Evolutionary conservation across 1,140 invertebrate genomes (phyloP), one percentile per base, ranked within the genome.

Genomic region (Manduca sexta): DNA sequence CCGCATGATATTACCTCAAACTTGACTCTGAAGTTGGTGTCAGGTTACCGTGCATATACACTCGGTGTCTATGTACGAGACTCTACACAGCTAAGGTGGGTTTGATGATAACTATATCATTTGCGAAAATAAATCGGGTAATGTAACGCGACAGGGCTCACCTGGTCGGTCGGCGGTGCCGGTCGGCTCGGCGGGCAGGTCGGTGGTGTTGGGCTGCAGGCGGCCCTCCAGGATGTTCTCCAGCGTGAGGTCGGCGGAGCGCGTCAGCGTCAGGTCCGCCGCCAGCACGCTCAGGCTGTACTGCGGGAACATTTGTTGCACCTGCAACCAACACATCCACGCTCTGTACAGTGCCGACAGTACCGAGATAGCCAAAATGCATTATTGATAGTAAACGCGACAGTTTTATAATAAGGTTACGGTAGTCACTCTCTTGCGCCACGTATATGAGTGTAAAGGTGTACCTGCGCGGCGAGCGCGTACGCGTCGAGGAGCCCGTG

Each of bases 201-300:
- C 15, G 89, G 74, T 10, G 90, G 88, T 29, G 88, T 69, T 2
- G 86, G 86, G 81, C n/a, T n/a, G n/a, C 51, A 95, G 69, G 45
- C 92, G 84, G 5, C 93, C 93, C 68, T 95, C 94, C 5, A 96
- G 84, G 60, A 96, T 94, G 81, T 96, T 96, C 66, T 95, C 93
- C 54, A 95, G 90, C 11, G 94, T 96, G 56, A 91, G 72, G 71
- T 95, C 93, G 2, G 95, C 88, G 16, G 93, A 94, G 63, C 91
- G 88, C 10, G 94, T 94, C 15, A 86, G 74, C 54, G 91, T 87
- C 38, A 96, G 81, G 83, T 96, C 94, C 47, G 92, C 92, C 26
- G 91, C 80, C 18, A 96, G 89, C 31, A 88, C 70, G 50, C 87
- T 85, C 41, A 91, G 77, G 5, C 91, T 88, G 67, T 92, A 90